Percentiles rank a stretch among this genome's conserved stretches.
These are phyloP conservation scores for Aphrocallistes beatrix DNA, from an alignment of 37 sponge, comb jelly and placozoan genomes.

Conservation along the genomic window DNA sequence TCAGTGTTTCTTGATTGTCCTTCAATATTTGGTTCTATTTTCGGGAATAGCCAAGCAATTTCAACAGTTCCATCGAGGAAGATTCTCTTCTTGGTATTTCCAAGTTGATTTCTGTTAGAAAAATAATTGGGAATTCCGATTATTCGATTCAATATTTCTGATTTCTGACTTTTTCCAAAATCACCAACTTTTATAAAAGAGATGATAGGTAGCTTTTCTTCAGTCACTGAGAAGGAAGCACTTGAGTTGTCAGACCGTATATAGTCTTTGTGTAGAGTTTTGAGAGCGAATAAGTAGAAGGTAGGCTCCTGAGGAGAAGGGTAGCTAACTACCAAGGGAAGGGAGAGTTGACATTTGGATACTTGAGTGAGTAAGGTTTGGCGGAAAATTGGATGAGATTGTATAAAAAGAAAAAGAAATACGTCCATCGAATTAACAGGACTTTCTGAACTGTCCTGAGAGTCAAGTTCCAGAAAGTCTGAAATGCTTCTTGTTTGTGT, in stretches of 20 bases:
- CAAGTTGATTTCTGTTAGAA: conserved; percentile 20
- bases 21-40: background rate
- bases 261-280: conserved; percentile 21
- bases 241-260: no score
- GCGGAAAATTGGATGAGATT: background rate
- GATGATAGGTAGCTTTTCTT: conserved; percentile 16
- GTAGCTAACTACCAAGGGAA: conserved; percentile 11
- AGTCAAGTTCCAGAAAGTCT: background rate
- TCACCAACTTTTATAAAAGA: conserved; percentile 24
- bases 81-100: background rate
- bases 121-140: background rate
- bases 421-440: background rate
- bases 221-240: background rate
- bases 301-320: background rate
- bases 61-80: conserved; percentile 25
- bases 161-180: conserved; percentile 11
- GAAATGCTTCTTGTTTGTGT: background rate
- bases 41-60: conserved; percentile 22
- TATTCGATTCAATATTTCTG: conserved; percentile 12
- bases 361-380: background rate
- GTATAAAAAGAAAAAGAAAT: background rate
- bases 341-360: conserved; percentile 10
- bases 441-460: background rate
- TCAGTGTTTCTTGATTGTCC: background rate
- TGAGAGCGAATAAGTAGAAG: conserved; percentile 16